phyloP scores from a whole-genome alignment of 35 echinoderm and acorn worm species.

The Ophioderma brevispina region DNA sequence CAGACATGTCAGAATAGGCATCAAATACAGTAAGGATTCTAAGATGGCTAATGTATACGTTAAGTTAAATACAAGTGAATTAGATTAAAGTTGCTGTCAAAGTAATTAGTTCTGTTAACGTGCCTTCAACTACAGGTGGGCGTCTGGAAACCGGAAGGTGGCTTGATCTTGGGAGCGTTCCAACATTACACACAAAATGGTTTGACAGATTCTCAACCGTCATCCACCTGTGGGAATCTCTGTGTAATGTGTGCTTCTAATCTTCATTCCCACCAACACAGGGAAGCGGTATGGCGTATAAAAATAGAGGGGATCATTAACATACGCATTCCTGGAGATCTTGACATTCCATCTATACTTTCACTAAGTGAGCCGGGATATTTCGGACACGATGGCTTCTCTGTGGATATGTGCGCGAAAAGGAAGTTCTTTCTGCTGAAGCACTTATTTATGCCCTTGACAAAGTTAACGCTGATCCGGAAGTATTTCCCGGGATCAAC shows the following conservation, averaged over 20 bases:
- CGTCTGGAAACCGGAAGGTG: not conserved
- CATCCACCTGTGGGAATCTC: not conserved
- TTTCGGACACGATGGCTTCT: conserved; percentile 10
- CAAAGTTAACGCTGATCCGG: conserved; percentile 30
- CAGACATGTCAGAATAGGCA: no score
- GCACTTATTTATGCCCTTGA: conserved; percentile 16
- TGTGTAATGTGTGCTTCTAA: not conserved
- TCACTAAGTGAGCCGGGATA: conserved; percentile 39
- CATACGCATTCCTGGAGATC: conserved; percentile 47
- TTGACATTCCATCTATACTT: conserved; percentile 45
- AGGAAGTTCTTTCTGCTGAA: conserved; percentile 21
- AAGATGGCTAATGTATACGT: no score
- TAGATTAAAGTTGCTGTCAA: no score
- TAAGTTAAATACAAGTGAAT: no score
- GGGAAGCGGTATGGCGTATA: not conserved
- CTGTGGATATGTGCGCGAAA: conserved; percentile 7
- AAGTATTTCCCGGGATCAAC: conserved; percentile 38
- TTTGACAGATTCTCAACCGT: not conserved
- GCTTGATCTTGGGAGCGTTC: not conserved
- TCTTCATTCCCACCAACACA: not conserved
- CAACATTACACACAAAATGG: not conserved
- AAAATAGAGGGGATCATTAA: conserved; percentile 11
- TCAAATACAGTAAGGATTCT: no score
- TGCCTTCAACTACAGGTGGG: not conserved
- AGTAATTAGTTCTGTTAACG: no score